phyloP scores from a whole-genome alignment of 1,140 invertebrate species.

The Copidosoma floridanum region DNA sequence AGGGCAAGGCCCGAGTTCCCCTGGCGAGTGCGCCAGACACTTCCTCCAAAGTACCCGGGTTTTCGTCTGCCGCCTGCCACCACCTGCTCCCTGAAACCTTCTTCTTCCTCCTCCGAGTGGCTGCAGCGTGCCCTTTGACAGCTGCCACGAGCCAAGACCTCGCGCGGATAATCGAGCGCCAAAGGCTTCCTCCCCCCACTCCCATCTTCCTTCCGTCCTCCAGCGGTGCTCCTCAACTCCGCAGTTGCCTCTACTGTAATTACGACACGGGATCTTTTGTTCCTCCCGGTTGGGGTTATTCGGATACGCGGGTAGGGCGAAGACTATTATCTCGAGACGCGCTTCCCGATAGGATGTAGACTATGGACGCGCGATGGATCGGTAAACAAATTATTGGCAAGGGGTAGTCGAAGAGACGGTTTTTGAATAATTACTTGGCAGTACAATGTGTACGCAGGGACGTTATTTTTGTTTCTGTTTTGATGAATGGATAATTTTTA shows the following conservation, averaged over 20 bases:
- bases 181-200: background rate
- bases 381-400: too few relatives aligned
- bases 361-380: too few relatives aligned
- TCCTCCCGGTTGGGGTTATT: background rate
- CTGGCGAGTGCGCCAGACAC: conserved; percentile 9
- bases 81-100: background rate
- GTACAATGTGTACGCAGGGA: too few relatives aligned
- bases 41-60: conserved; percentile 8
- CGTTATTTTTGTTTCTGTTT: too few relatives aligned
- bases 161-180: conserved; percentile 10
- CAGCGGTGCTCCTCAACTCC: background rate
- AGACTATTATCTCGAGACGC: too few relatives aligned
- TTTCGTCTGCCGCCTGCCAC: background rate
- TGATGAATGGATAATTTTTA: too few relatives aligned
- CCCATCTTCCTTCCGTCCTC: background rate
- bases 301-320: too few relatives aligned
- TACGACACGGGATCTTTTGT: conserved; percentile 11
- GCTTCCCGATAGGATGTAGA: too few relatives aligned
- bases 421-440: too few relatives aligned
- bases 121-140: conserved; percentile 24
- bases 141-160: conserved; percentile 11
- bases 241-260: background rate
- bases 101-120: conserved; percentile 2
- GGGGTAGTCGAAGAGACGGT: too few relatives aligned
- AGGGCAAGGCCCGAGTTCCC: too few relatives aligned